Evolutionary conservation across 2,113 vertebrate species (phyloP).

Genomic region (Otolemur garnettii): DNA sequence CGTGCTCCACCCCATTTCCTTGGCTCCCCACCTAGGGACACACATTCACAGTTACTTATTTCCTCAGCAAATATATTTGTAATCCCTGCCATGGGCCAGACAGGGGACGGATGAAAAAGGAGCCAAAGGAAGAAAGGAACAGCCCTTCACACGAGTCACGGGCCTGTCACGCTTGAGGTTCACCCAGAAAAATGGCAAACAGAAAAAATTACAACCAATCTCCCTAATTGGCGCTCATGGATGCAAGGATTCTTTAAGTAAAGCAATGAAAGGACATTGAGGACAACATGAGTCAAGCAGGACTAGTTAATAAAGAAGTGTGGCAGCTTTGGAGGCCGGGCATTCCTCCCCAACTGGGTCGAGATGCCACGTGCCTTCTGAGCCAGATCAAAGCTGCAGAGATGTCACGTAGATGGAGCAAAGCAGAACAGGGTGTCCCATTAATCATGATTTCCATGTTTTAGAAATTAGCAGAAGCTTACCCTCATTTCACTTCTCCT

Average conservation of each 20-base stretch:
- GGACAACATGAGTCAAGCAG: not conserved
- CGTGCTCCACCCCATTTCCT: too few species aligned
- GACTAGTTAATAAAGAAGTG: not conserved
- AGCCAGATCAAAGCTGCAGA: not conserved
- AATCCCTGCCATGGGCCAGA: not conserved
- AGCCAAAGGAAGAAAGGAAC: not conserved
- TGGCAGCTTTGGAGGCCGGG: not conserved
- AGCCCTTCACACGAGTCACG: not conserved
- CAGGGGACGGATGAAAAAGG: not conserved
- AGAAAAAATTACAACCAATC: not conserved
- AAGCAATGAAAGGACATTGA: not conserved
- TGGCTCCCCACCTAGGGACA: rapidly evolving
- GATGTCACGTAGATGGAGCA: not conserved
- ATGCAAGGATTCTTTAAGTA: not conserved
- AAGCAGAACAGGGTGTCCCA: rapidly evolving
- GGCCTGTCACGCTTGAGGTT: not conserved
- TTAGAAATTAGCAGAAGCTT: not conserved
- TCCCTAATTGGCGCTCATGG: not conserved
- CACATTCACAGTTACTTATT: rapidly evolving
- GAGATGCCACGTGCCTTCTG: rapidly evolving
- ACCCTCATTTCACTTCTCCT: not conserved
- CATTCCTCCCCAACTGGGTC: rapidly evolving
- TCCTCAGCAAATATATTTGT: not conserved
- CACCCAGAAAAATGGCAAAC: not conserved
- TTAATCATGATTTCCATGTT: not conserved